Evolutionary conservation across 2,797 vertebrate species (phyloP).

Genomic region (Typhlichthys subterraneus): DNA sequence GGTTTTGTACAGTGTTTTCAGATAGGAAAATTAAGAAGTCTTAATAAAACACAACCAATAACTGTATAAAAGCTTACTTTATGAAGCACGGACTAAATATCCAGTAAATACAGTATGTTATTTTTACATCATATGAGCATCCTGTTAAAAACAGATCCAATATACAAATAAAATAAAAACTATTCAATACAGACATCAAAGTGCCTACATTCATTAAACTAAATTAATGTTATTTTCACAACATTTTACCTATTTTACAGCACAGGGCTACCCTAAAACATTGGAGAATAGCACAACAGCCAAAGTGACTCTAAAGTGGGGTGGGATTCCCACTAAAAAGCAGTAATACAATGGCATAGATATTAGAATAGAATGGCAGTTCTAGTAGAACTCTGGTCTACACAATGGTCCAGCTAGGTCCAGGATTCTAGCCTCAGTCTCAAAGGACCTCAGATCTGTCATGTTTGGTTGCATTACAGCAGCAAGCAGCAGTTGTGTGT

Average conservation of each 20-base stretch:
- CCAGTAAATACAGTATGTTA: constrained; percentile 76
- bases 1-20: background rate
- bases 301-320: constrained; percentile 67
- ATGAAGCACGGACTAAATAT: constrained; percentile 78
- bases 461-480: constrained; percentile 21
- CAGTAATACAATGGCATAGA: constrained; percentile 56
- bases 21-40: background rate
- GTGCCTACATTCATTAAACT: constrained; percentile 66
- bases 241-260: constrained; percentile 79
- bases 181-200: constrained; percentile 66
- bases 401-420: constrained; percentile 43
- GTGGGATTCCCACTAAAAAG: constrained; percentile 71
- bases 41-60: constrained; percentile 39
- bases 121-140: constrained; percentile 71
- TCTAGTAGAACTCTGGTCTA: constrained; percentile 62
- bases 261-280: constrained; percentile 81
- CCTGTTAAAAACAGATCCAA: constrained; percentile 64
- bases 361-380: too few species aligned
- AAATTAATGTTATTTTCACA: constrained; percentile 66
- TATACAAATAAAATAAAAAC: constrained; percentile 62
- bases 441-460: constrained; percentile 40
- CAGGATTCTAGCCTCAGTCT: constrained; percentile 51
- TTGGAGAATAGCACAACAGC: constrained; percentile 78
- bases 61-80: constrained; percentile 77
- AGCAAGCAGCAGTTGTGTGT: constrained; percentile 31